Percentiles rank a stretch among this genome's conserved stretches.
Conservation (phyloP, 2,888 invertebrate genomes). For the Lasius platythorax region DNA sequence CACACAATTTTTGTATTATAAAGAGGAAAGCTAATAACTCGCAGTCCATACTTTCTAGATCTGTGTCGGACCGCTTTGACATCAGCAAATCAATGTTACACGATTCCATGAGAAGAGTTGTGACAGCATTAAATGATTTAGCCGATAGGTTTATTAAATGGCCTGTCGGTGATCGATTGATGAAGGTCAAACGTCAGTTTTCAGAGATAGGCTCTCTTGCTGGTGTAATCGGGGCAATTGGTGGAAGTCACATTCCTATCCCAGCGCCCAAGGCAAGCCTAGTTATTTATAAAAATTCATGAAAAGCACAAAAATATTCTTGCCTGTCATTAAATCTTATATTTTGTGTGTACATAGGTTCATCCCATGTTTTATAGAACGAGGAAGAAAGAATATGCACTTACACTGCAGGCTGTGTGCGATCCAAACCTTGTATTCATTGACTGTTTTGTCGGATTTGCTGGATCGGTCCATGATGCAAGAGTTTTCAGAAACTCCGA, state of each 20-base stretch:
- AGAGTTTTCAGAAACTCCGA: not conserved
- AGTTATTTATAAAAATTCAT: not conserved
- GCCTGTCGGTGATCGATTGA: not conserved
- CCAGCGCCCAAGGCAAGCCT: not conserved
- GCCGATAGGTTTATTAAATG: not conserved
- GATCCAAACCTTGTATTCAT: not conserved
- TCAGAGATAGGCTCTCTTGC: not conserved
- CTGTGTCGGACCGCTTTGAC: not conserved
- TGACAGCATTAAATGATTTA: not conserved
- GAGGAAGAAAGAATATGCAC: not conserved
- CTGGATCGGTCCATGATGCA: not conserved
- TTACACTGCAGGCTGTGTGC: not conserved
- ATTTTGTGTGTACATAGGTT: not conserved
- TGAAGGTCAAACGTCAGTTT: not conserved
- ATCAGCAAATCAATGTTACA: not conserved
- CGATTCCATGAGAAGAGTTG: constrained; percentile 6
- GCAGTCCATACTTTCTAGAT: not conserved
- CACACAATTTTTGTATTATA: not conserved
- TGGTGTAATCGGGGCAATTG: not conserved
- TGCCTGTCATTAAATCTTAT: not conserved
- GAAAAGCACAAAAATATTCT: not conserved
- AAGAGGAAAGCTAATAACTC: not conserved
- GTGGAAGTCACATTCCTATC: not conserved
- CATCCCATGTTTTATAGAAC: not conserved
- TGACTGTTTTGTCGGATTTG: not conserved